Evolutionary conservation across 2,888 invertebrate species (phyloP).

Genomic region (Busseola fusca): DNA sequence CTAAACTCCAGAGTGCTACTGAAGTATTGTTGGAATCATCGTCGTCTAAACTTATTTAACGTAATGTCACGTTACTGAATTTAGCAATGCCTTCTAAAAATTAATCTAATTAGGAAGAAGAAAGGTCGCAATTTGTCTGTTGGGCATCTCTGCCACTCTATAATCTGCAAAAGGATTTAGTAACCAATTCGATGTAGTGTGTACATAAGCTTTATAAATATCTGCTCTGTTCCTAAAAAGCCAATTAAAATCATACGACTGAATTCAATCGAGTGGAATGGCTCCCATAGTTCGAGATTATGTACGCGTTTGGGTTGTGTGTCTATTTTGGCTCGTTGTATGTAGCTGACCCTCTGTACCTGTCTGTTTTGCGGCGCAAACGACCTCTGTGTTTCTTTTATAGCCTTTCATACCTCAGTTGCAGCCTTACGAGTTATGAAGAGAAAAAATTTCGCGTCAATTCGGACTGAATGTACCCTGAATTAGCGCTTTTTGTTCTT

Average conservation of each 20-base stretch:
- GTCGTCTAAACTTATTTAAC: neutral
- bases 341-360: neutral
- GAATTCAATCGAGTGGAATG: neutral
- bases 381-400: slow-evolving; percentile 47
- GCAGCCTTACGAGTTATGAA: slow-evolving; percentile 47
- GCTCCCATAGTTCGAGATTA: neutral
- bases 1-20: no score
- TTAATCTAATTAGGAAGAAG: neutral
- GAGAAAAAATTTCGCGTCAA: slow-evolving; percentile 22
- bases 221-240: neutral
- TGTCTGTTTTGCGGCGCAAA: neutral
- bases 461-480: slow-evolving; percentile 36
- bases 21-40: no score
- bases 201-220: neutral
- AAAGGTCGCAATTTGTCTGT: neutral
- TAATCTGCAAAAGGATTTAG: neutral
- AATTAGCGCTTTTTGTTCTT: slow-evolving; percentile 29
- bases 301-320: neutral
- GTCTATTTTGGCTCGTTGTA: neutral
- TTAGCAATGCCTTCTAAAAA: neutral
- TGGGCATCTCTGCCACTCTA: neutral
- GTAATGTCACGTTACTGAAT: no score
- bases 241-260: neutral
- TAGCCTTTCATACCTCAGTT: slow-evolving; percentile 44
- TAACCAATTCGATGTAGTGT: neutral